phyloP scores from a whole-genome alignment of 2,888 invertebrate genomes.

The Parasteatoda lunata region DNA sequence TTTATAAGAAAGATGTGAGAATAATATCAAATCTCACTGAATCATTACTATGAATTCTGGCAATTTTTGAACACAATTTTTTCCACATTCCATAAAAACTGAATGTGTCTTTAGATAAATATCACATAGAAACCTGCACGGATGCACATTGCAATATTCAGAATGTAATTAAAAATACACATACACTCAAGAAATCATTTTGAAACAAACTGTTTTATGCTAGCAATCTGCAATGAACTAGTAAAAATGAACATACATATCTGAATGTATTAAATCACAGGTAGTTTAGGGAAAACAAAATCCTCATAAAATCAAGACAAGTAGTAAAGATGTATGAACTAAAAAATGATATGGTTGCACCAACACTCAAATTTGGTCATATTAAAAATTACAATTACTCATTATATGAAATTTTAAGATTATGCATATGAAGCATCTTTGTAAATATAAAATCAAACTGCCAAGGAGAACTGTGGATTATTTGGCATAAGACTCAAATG shows the following conservation, averaged over 20 bases:
- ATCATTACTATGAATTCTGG: not conserved
- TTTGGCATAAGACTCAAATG: no score
- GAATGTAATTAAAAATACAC: not conserved
- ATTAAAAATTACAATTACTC: no score
- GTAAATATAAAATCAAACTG: no score
- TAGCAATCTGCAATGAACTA: not conserved
- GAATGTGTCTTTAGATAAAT: not conserved
- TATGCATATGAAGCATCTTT: no score
- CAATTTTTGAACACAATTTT: conserved; percentile 1
- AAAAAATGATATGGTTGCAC: no score
- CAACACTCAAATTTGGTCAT: no score
- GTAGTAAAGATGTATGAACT: not conserved
- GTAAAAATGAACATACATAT: not conserved
- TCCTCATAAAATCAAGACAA: not conserved
- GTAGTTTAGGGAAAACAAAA: not conserved
- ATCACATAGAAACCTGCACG: not conserved
- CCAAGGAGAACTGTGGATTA: no score
- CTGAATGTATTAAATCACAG: not conserved
- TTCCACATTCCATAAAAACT: not conserved
- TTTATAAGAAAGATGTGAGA: no score
- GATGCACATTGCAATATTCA: not conserved
- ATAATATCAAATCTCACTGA: no score
- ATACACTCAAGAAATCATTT: not conserved
- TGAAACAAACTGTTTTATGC: not conserved
- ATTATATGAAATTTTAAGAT: no score